Conservation (phyloP, 2,888 invertebrate genomes). For the Beris morrisii region DNA sequence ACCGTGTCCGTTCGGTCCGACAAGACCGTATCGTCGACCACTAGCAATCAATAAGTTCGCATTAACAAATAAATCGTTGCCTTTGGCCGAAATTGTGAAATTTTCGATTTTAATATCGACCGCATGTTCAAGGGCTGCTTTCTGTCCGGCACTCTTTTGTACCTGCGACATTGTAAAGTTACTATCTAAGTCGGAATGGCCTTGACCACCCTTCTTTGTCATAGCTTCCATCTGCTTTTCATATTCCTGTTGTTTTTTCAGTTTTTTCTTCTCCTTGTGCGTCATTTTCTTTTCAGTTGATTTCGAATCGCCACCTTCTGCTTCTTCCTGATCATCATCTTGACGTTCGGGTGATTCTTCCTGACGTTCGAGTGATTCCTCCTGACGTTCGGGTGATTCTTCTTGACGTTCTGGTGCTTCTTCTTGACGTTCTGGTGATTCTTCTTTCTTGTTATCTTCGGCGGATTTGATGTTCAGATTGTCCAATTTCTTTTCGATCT, state of each 20-base stretch:
- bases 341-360: slow-evolving; percentile 9
- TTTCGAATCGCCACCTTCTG: slow-evolving; percentile 15
- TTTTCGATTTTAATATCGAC: slow-evolving; percentile 98
- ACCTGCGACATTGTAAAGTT: slow-evolving; percentile 94
- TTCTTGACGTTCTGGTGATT: slow-evolving; percentile 10
- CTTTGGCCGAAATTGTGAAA: slow-evolving; percentile 96
- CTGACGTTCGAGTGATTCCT: background rate
- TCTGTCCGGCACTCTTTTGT: slow-evolving; percentile 73
- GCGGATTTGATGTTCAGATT: slow-evolving; percentile 43
- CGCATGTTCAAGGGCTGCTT: slow-evolving; percentile 84
- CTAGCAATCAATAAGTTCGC: slow-evolving; percentile 91
- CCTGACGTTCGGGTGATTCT: background rate
- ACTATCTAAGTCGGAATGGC: slow-evolving; percentile 84
- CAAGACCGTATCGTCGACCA: slow-evolving; percentile 93
- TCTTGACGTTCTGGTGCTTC: slow-evolving; percentile 4
- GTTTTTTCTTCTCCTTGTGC: slow-evolving; percentile 88
- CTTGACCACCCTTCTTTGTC: slow-evolving; percentile 85
- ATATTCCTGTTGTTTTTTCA: slow-evolving; percentile 86
- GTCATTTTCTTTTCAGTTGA: slow-evolving; percentile 73
- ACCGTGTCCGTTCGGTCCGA: slow-evolving; percentile 99
- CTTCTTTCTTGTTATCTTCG: slow-evolving; percentile 22
- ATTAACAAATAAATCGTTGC: slow-evolving; percentile 95
- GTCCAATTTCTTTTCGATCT: slow-evolving; percentile 49
- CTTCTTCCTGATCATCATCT: slow-evolving; percentile 35
- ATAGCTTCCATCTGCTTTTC: slow-evolving; percentile 84